Evolutionary conservation across 2,113 vertebrate species (phyloP).

Genomic region (Porphyrio hochstetteri): DNA sequence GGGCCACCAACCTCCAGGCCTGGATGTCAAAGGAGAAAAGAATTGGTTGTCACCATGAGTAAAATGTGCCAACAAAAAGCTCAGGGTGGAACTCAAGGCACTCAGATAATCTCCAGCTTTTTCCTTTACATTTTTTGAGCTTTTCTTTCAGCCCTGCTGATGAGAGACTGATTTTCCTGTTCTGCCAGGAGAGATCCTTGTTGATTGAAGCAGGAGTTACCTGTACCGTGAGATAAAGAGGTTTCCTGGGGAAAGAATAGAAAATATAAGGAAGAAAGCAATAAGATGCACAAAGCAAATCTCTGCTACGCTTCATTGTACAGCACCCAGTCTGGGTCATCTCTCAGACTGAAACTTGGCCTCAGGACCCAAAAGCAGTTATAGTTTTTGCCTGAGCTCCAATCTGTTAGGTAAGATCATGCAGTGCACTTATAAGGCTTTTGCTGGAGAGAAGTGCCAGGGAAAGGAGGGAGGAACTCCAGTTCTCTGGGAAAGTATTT

Average conservation of each 20-base stretch:
- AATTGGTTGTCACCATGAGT: not conserved
- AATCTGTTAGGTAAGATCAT: not conserved
- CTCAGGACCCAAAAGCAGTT: not conserved
- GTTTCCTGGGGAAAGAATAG: not conserved
- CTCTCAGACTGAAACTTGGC: not conserved
- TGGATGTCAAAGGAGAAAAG: not conserved
- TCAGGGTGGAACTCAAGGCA: not conserved
- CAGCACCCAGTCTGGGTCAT: not conserved
- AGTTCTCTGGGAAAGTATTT: not conserved
- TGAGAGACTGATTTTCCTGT: conserved; percentile 20
- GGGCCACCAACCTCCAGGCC: too few species aligned
- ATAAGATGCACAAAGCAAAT: not conserved
- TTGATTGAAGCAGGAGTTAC: conserved; percentile 30
- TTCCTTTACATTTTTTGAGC: not conserved
- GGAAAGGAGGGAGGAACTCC: not conserved
- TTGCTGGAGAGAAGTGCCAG: not conserved
- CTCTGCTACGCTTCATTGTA: not conserved
- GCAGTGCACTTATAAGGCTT: not conserved
- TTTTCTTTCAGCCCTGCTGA: not conserved
- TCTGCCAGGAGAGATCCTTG: not conserved
- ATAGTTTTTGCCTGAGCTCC: not conserved
- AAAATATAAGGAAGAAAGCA: not conserved
- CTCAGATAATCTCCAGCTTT: not conserved
- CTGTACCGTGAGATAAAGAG: not conserved
- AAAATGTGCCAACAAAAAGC: not conserved